Base-by-base conservation (phyloP, 2,888 invertebrate genomes). In the Erebia aethiops region DNA sequence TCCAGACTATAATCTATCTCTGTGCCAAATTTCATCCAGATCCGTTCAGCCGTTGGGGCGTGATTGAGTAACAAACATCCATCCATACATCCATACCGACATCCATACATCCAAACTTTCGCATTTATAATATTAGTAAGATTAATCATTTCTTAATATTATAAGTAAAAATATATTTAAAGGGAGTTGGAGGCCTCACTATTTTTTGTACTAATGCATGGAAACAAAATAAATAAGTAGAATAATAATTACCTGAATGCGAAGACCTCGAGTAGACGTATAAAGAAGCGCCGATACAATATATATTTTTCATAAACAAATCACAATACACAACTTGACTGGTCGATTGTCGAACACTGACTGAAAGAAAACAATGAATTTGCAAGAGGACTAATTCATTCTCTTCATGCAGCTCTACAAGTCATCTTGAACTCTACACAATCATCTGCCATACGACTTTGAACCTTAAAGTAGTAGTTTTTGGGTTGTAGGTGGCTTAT, bases 321-420 rank as follows among this genome's bases (percentile, higher is more conserved):
- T 51, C 73, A 77, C 77, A 69, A 60, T 62, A 71, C 74, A 75
- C 75, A 70, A 78, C 77, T 73, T 71, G 64, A 72, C 66, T 68
- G 64, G 62, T 58, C 76, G 75, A 75, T 72, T 72, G 74, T 75
- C 73, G 70, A 75, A 76, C 74, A 76, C 78, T 74, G 75, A 81
- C 80, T 80, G 80, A 78, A 76, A 73, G 75, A 76, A 77, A 78
- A 77, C 75, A 80, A 79, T 78, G 78, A 79, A 80, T 78, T 79
- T 76, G 75, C 76, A 75, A 77, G 77, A 75, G 73, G 74, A 75
- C 75, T 76, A 78, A 79, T 79, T 80, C 76, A 77, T 77, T 76
- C 76, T 74, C 69, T 75, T 71, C 67, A 73, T 74, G 71, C 71
- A 74, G 63, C 67, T 49, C 64, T 69, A 71, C 65, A 76, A 73